Evolutionary conservation across 1,140 invertebrate species (phyloP), one percentile per base, ranked within the genome.

Genomic region (Yoshiicerus persimilis): DNA sequence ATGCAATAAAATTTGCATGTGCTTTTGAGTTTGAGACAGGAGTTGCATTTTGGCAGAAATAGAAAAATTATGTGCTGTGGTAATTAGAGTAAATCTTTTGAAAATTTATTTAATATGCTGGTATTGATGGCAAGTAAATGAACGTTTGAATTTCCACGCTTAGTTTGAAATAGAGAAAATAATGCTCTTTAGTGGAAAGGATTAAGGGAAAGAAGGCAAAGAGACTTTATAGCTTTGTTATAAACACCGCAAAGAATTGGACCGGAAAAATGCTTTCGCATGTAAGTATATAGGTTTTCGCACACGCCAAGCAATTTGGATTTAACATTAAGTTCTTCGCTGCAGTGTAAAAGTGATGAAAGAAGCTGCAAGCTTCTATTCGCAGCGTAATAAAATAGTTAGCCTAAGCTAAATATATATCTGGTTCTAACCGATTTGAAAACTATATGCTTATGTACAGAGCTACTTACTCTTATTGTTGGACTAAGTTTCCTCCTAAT

Each of bases 301-400:
- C 75, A 80, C 75, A 80, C 75, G 75, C 75, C 75, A 38, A 36
- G 34, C 30, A 36, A 23, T 80, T 36, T 80, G 30, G 75, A 36
- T 38, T 80, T 20, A 32, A 38, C 75, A 38, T 80, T 36, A 70
- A 13, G 64, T 70, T 25, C 64, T 3, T 70, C 64, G 75, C 27
- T 80, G 75, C 75, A 80, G 32, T 80, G 75, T 80, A 36, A 80
- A 80, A 36, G 75, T 38, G 75, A 80, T 80, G 75, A 80, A 80
- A 80, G 75, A 80, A 80, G 75, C 75, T 80, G 32, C 30, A 80
- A n/a, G 30, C 9, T 38, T 36, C 75, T 80, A 38, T 80, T 80
- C 75, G 23, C 75, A 36, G 75, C 34, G 20, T 80, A 80, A 80
- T 80, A 80, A 80, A 80, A 32, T 80, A 80, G 23, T 70, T 70